phyloP scores from a whole-genome alignment of 1,140 invertebrate species.

The Drosophila orosa region DNA sequence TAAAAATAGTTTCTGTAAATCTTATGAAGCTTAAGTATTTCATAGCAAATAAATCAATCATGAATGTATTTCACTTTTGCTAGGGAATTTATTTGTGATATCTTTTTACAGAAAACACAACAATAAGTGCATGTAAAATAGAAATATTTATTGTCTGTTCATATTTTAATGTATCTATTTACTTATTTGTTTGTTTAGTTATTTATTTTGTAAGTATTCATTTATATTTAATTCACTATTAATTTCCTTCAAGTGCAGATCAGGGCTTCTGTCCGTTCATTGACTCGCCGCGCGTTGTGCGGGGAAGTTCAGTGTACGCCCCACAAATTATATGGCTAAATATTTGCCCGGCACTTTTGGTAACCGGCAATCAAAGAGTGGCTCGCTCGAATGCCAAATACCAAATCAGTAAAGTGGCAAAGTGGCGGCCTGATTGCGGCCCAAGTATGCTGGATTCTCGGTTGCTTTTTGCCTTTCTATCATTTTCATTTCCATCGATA shows the following conservation, averaged over 20 bases:
- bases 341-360: slow-evolving; percentile 75
- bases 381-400: slow-evolving; percentile 52
- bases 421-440: slow-evolving; percentile 59
- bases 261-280: slow-evolving; percentile 47
- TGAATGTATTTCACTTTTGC: no score
- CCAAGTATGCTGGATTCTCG: slow-evolving; percentile 41
- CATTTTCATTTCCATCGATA: slow-evolving; percentile 74
- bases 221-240: neutral
- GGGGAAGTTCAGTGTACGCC: slow-evolving; percentile 45
- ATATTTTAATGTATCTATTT: no score
- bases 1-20: no score
- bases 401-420: slow-evolving; percentile 65
- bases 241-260: slow-evolving; percentile 22
- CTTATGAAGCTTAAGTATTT: no score
- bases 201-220: neutral
- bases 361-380: slow-evolving; percentile 66
- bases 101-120: no score
- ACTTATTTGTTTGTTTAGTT: neutral
- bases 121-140: no score
- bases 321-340: slow-evolving; percentile 77
- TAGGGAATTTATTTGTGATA: no score
- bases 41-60: no score
- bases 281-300: slow-evolving; percentile 41
- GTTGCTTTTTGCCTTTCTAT: slow-evolving; percentile 53
- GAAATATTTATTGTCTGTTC: no score